Base-by-base conservation (phyloP, 2,113 vertebrate genomes). In the Anguilla japonica region DNA sequence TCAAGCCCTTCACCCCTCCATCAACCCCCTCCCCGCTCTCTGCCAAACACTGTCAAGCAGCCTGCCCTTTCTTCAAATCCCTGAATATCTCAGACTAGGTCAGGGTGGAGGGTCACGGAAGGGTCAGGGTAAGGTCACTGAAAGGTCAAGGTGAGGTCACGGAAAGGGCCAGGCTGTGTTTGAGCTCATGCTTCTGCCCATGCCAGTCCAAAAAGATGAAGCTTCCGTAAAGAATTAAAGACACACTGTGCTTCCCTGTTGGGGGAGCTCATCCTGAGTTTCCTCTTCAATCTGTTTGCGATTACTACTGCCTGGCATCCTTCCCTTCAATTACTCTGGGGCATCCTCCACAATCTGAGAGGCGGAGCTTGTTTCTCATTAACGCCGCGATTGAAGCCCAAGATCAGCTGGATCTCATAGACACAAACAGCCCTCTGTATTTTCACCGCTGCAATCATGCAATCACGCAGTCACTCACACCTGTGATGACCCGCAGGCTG, bases 291-390 rank as follows among this genome's bases (percentile, higher is more conserved):
- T 67, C 60, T 26, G 60, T 20, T 67, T 67, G 20, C 8, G 60
- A 67, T 67, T 67, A 26, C 60, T 67, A 3, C 26, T 84, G 22
- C 83, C 63, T 20, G 3, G 63, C 34, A 41, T 78, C 43, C 15
- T 46, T 46, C n/a, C 41, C 20, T 82, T 84, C 79, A 83, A 88
- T 88, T 84, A 89, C 39, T 60, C 40, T 57, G 40, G 87, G 20
- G 39, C 18, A 29, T 18, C 34, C 83, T 82, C 71, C n/a, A 50
- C 41, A 79, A 41, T 41, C n/a, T 0, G 50, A 18, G 71, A 26
- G 5, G 56, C 50, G 20, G 67, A n/a, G 11, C 8, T 6, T 41
- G 53, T 22, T 87, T 79, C 41, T 79, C 81, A 87, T 53, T 29
- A 20, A 43, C 46, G 16, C 29, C 1, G 60, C n/a, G 34, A 18